Base-by-base conservation (phyloP, 2,888 invertebrate species). In the Laothoe populi region DNA sequence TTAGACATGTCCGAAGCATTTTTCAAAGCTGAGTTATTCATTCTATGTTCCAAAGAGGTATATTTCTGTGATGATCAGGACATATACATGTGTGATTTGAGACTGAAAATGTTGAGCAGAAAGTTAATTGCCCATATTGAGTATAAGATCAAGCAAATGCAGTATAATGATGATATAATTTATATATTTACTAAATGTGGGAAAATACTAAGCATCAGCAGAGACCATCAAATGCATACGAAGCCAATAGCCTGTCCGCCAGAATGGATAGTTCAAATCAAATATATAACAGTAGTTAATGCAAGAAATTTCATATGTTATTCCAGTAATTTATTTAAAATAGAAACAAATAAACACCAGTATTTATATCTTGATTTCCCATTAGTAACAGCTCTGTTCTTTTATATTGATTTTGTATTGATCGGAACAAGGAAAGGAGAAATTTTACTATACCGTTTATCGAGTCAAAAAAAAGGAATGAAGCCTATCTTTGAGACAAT, bases 351-450 rank as follows among this genome's bases (percentile, higher is more conserved):
- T 23, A 75, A 78, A 46, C 82, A 83, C 40, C 71, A 78, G 42
- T 88, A 87, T 73, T 71, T 89, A 57, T 91, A 90, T 68, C 70
- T 90, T 60, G 90, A 91, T 48, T 90, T 90, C 66, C 87, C 86
- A 19, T 78, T 81, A 0, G 84, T 91, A 60, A 87, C 88, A 8
- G 84, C 90, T 0, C 66, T 89, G 61, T 90, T 88, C 70, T 90
- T 88, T 67, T 90, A 91, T 67, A 84, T 83, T 10, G 87, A 90
- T 57, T 72, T 86, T 48, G 82, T 88, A 10, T 63, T 91, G 40
- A 82, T 90, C 60, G 90, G 83, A 0, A 86, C 89, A 1, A 80
- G 66, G 45, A 65, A 71, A 4, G 85, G 90, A 5, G 84, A 86
- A 42, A 86, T 91, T 24, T 68, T 88, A 7, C 62, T 90, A n/a